A percentile compares a stretch with the other conserved stretches of the same genome.
These are phyloP conservation scores for Octodon degus DNA, from an alignment of 2,113 vertebrate species.

Conservation along the genomic window DNA sequence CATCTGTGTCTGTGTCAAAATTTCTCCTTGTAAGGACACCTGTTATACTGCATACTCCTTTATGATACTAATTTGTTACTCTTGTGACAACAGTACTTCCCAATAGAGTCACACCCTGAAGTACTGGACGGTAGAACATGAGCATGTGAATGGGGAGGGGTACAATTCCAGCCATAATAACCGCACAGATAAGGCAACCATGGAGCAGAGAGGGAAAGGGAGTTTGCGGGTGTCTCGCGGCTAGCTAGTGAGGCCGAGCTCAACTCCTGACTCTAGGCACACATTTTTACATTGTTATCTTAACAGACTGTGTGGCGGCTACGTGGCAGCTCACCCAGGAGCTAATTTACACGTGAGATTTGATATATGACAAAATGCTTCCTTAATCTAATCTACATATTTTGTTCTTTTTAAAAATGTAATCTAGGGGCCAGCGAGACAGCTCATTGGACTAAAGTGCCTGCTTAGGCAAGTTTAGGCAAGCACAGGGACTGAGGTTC, in stretches of 20 bases:
- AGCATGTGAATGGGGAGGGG: not conserved
- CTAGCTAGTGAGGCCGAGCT: not conserved
- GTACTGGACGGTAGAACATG: not conserved
- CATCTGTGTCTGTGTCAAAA: not conserved
- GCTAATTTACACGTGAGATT: not conserved
- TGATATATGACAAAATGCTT: not conserved
- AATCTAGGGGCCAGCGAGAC: too few species aligned
- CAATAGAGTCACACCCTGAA: slow-evolving; percentile 3
- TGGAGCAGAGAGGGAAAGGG: not conserved
- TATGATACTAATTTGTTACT: not conserved
- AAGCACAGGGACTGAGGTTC: too few species aligned
- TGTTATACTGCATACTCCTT: not conserved
- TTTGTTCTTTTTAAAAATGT: not conserved
- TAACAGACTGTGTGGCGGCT: not conserved
- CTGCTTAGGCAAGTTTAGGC: too few species aligned
- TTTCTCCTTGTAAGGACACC: not conserved
- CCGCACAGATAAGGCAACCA: not conserved
- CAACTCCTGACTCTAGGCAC: not conserved
- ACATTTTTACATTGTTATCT: not conserved
- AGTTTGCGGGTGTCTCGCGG: not conserved
- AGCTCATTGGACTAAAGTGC: too few species aligned
- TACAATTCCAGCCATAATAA: not conserved
- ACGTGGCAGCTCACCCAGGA: not conserved
- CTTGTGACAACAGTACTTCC: slow-evolving; percentile 5
- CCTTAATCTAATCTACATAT: not conserved